phyloP scores from a whole-genome alignment of 1,140 invertebrate genomes.

The Contarinia nasturtii region DNA sequence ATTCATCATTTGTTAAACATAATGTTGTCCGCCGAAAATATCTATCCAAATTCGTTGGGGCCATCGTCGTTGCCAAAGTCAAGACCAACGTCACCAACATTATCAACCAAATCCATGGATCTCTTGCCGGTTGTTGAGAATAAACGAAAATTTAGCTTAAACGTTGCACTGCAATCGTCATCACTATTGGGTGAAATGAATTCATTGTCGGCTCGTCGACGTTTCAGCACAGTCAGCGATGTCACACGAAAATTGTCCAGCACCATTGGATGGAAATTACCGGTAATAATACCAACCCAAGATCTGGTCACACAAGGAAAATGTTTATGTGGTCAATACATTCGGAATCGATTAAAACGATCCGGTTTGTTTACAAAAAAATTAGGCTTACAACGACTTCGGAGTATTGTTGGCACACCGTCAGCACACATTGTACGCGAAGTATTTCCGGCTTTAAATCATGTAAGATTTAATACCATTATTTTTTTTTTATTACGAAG shows the following conservation, averaged over 20 bases:
- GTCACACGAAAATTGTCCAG: slow-evolving; percentile 46
- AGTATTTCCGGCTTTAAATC: slow-evolving; percentile 33
- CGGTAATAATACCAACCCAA: slow-evolving; percentile 27
- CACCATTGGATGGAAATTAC: slow-evolving; percentile 45
- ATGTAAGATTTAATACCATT: no score
- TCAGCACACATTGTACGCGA: slow-evolving; percentile 29
- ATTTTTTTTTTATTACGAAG: no score
- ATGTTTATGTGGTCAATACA: slow-evolving; percentile 41
- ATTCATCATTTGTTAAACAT: no score
- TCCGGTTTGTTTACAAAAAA: slow-evolving; percentile 45
- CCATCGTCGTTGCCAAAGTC: no score
- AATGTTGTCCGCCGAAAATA: no score
- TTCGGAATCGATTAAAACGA: slow-evolving; percentile 39
- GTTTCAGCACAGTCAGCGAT: slow-evolving; percentile 50
- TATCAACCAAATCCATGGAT: no score
- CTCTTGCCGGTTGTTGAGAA: background rate
- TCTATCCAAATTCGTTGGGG: no score
- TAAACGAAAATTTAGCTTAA: slow-evolving; percentile 33
- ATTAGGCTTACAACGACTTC: slow-evolving; percentile 42
- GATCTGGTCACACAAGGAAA: slow-evolving; percentile 38
- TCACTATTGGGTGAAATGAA: slow-evolving; percentile 17
- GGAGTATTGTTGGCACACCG: slow-evolving; percentile 33
- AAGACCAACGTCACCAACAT: no score
- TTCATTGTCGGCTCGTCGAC: slow-evolving; percentile 24
- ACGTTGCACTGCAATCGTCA: slow-evolving; percentile 26